Percentiles rank a stretch among this genome's conserved stretches.
Evolutionary conservation across 2,797 vertebrate species (phyloP).

Genomic region (Novumbra hubbsi): DNA sequence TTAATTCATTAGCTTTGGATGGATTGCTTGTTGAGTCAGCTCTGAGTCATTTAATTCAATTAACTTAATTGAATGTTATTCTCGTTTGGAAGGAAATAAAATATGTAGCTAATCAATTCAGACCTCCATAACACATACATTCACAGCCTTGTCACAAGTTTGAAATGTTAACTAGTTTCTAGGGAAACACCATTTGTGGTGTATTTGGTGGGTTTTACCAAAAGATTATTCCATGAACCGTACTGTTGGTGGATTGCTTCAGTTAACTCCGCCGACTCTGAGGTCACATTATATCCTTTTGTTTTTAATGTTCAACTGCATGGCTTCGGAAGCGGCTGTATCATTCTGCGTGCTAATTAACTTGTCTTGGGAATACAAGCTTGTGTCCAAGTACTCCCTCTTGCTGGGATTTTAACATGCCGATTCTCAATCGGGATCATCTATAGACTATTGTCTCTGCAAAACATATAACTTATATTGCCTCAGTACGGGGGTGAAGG

Average conservation of each 20-base stretch:
- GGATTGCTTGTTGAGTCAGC: conserved; percentile 62
- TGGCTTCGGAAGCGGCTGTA: background rate
- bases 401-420: background rate
- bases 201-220: background rate
- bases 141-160: background rate
- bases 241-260: background rate
- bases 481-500: no score
- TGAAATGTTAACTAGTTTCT: background rate
- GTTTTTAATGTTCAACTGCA: background rate
- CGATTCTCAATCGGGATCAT: background rate
- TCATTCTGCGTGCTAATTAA: background rate
- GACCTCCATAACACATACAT: conserved; percentile 37
- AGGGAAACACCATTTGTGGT: background rate
- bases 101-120: conserved; percentile 52
- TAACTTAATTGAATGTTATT: conserved; percentile 56
- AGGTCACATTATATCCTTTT: background rate
- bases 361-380: background rate
- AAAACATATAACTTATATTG: no score
- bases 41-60: conserved; percentile 56
- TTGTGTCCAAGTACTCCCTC: background rate
- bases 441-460: background rate
- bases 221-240: background rate
- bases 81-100: conserved; percentile 58
- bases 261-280: background rate
- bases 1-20: conserved; percentile 62